Base-by-base conservation (phyloP, 2,113 vertebrate species). In the Speoplatyrhinus poulsoni region DNA sequence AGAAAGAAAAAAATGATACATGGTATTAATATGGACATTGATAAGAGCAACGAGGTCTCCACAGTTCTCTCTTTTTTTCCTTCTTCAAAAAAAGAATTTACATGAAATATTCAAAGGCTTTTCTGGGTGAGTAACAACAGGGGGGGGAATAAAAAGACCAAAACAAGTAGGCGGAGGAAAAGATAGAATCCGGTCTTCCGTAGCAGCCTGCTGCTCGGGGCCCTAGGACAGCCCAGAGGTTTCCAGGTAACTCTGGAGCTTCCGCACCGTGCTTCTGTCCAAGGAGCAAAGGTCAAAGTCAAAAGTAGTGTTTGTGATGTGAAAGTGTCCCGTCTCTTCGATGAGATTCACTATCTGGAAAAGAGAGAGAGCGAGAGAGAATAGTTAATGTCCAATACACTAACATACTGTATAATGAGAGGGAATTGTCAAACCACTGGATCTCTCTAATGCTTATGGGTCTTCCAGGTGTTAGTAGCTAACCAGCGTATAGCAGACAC, bases 221-320 rank as follows among this genome's bases (percentile, higher is more conserved):
- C 78, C 89, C 98, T 94, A 99, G 82, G 96, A 96, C 55, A 92
- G 91, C 76, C 95, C 96, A 49, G 94, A 95, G 32, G 94, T 95
- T 79, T 97, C 97, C 91, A 99, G 92, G 76, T 98, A 99, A 92
- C 96, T 98, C 92, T 98, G 97, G 73, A 99, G 94, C 88, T 99
- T 99, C 77, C 97, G 94, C 7, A 99, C 96, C 60, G 97, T 98
- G 55, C 95, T 95, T 94, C 95, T 95, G 91, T 99, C 97, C 94
- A 99, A 90, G 16, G 97, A 98, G 90, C 96, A 98, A 84, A 99
- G 96, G 89, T 99, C 97, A 92, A 99, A 99, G 93, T 99, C 97
- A 95, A 99, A 99, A 41, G 97, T 99, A 81, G 97, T 99, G 90
- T 98, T 98, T 82, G 97, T 99, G 90, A 99, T 97, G 91, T 99